phyloP scores from a whole-genome alignment of 1,140 invertebrate genomes.

The Agrilus planipennis region DNA sequence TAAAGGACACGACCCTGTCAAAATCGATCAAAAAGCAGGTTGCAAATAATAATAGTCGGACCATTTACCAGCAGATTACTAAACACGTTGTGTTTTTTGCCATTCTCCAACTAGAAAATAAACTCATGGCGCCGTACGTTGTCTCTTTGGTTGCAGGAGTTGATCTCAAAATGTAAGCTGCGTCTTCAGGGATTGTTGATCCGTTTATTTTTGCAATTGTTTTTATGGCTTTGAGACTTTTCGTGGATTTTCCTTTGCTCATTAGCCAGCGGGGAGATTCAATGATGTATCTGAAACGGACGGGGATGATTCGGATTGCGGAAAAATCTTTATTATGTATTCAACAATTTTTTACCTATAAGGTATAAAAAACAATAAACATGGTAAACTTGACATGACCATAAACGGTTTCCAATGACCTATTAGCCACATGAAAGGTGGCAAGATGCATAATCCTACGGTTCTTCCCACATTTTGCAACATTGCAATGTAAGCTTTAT shows the following conservation, averaged over 20 bases:
- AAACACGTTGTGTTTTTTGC: slow-evolving; percentile 45
- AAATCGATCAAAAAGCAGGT: not conserved
- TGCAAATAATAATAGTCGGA: not conserved
- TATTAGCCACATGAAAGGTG: slow-evolving; percentile 43
- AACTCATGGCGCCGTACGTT: slow-evolving; percentile 38
- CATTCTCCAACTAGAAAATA: slow-evolving; percentile 44
- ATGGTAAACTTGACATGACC: slow-evolving; percentile 20
- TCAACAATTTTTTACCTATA: slow-evolving; percentile 13
- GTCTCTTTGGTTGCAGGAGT: slow-evolving; percentile 25
- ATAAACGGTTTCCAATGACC: slow-evolving; percentile 42
- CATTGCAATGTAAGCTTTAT: slow-evolving; percentile 35
- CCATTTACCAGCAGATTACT: slow-evolving; percentile 34
- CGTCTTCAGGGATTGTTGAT: slow-evolving; percentile 34
- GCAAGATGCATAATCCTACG: slow-evolving; percentile 40
- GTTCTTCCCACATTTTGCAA: slow-evolving; percentile 39
- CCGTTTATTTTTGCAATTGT: slow-evolving; percentile 54
- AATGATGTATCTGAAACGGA: slow-evolving; percentile 38
- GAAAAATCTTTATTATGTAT: not conserved
- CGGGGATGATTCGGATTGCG: not conserved
- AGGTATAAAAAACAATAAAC: slow-evolving; percentile 18
- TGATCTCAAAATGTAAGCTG: slow-evolving; percentile 28
- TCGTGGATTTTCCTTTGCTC: slow-evolving; percentile 41
- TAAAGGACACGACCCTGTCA: slow-evolving; percentile 1
- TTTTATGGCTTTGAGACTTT: slow-evolving; percentile 43
- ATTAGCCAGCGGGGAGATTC: slow-evolving; percentile 56